phyloP scores from a whole-genome alignment of 2,113 vertebrate genomes.

The Nyctereutes procyonoides region DNA sequence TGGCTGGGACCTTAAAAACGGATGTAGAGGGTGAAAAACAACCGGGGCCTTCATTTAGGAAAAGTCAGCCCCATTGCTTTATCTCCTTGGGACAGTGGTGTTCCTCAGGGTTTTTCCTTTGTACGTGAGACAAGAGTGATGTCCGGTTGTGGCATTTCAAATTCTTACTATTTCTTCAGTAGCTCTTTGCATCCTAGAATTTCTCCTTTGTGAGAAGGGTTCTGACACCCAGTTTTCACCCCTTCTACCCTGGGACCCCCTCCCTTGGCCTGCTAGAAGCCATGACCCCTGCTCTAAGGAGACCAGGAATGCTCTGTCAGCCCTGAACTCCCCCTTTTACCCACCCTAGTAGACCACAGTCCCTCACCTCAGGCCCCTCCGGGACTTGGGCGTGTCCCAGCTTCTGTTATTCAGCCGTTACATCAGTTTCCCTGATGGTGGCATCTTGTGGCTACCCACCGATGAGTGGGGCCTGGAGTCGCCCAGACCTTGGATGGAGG shows the following conservation, averaged over 20 bases:
- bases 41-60: background rate
- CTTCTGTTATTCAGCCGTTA: background rate
- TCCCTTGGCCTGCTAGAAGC: background rate
- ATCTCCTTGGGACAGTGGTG: background rate
- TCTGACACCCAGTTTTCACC: background rate
- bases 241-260: background rate
- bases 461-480: background rate
- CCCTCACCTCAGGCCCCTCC: too few relatives aligned
- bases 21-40: fast-evolving
- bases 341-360: background rate
- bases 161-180: background rate
- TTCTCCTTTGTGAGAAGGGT: background rate
- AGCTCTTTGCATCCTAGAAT: background rate
- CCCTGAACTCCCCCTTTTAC: background rate
- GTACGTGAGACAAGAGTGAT: background rate
- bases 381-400: background rate
- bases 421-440: background rate
- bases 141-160: background rate
- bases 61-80: background rate
- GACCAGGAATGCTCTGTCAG: background rate
- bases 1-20: background rate
- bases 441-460: background rate
- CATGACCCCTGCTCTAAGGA: background rate
- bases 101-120: background rate
- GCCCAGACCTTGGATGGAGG: background rate